phyloP scores from a whole-genome alignment of 2,888 invertebrate genomes.

The Drosophila hamatofila region DNA sequence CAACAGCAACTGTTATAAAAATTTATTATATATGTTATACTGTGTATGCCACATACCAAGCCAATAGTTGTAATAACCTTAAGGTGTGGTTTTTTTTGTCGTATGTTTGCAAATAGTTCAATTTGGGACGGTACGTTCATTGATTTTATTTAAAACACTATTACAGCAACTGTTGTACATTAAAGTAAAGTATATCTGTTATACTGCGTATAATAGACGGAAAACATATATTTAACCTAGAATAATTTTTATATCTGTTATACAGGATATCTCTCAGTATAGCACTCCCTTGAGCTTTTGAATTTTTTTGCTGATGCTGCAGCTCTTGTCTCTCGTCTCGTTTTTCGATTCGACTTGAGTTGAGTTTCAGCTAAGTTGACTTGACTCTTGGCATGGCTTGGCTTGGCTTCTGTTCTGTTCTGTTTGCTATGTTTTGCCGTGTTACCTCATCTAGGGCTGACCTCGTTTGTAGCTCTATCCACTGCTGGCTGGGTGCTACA shows the following conservation, averaged over 20 bases:
- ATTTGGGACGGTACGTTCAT: no score
- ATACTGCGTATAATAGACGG: no score
- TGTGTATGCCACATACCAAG: no score
- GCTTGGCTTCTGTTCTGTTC: constrained; percentile 17
- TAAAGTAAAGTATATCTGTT: no score
- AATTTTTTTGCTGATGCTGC: constrained; percentile 45
- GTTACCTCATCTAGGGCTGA: constrained; percentile 46
- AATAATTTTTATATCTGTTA: background rate
- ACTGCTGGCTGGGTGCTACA: constrained; percentile 6
- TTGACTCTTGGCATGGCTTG: constrained; percentile 35
- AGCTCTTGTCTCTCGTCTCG: constrained; percentile 30
- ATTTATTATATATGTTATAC: background rate
- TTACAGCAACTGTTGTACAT: no score
- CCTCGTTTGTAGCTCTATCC: constrained; percentile 49
- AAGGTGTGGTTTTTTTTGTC: no score
- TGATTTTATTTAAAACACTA: no score
- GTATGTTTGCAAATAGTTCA: no score
- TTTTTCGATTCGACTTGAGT: constrained; percentile 25
- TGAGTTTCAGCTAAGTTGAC: constrained; percentile 25
- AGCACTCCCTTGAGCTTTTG: no score
- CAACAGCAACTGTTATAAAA: no score
- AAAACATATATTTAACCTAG: no score
- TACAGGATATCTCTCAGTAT: background rate
- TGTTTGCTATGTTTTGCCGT: constrained; percentile 59
- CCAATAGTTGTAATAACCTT: no score